Conservation (phyloP, 2,797 vertebrate genomes). For the Centroberyx gerrardi region DNA sequence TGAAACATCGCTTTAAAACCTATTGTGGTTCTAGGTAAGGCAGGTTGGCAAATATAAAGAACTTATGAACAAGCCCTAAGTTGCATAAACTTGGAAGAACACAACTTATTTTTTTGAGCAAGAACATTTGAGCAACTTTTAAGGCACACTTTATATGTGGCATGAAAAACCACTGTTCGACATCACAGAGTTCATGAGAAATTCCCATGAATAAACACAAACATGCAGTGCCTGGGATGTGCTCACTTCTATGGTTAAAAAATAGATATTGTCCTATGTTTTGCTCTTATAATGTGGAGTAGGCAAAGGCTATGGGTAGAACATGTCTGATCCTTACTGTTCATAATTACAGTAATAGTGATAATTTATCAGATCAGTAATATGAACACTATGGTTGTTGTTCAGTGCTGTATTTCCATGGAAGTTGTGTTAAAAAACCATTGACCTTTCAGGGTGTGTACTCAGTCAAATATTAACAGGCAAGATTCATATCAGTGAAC, state of each 20-base stretch:
- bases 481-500: background rate
- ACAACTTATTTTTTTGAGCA: background rate
- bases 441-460: slow-evolving; percentile 39
- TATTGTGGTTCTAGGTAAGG: background rate
- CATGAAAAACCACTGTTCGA: background rate
- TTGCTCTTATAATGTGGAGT: background rate
- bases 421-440: too few species aligned
- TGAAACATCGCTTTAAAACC: too few species aligned
- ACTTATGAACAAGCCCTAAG: too few species aligned
- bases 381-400: background rate
- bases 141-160: background rate
- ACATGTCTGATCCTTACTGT: background rate
- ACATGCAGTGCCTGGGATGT: background rate
- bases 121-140: background rate
- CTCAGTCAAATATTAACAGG: slow-evolving; percentile 11
- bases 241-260: slow-evolving; percentile 15
- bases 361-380: slow-evolving; percentile 6
- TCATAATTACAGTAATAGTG: background rate
- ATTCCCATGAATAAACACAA: background rate
- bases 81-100: too few species aligned
- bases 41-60: background rate
- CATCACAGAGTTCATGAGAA: background rate
- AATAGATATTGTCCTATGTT: background rate
- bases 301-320: background rate
- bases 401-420: background rate